These are phyloP conservation scores for Emydura subglobosa DNA, from an alignment of 2,113 vertebrate species.

Conservation along the genomic window DNA sequence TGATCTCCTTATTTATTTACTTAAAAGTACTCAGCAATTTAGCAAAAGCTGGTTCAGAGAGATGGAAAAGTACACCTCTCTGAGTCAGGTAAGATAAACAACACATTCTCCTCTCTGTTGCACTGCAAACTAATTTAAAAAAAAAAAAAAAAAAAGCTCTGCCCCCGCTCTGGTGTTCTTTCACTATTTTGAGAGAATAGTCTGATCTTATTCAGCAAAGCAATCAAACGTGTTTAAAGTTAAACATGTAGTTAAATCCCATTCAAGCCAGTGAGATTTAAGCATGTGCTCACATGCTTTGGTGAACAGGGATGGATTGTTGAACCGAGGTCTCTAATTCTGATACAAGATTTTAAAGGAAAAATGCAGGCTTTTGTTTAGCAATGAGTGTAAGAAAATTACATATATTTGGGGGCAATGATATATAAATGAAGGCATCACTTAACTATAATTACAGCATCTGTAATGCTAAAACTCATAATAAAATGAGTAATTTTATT, in stretches of 20 bases:
- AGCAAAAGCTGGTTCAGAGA: background rate
- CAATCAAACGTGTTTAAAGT: background rate
- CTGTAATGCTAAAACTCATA: background rate
- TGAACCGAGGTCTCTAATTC: background rate
- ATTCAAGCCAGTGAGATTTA: background rate
- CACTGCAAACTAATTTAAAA: background rate
- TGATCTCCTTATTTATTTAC: background rate
- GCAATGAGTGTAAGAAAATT: background rate
- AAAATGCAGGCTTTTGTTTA: background rate
- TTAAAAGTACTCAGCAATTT: background rate
- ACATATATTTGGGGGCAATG: background rate
- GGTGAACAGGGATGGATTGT: background rate
- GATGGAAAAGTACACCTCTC: background rate
- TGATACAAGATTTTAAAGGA: background rate
- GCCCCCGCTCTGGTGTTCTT: background rate
- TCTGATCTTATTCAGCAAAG: background rate
- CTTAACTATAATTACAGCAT: background rate
- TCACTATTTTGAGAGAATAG: background rate
- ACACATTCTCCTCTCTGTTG: background rate
- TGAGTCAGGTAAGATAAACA: background rate
- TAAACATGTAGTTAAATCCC: background rate
- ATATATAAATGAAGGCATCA: background rate
- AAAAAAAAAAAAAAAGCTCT: background rate
- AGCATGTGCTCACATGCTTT: background rate
- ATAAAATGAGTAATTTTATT: too few relatives aligned